Evolutionary conservation across 1,140 invertebrate genomes (phyloP), one percentile per base, ranked within the genome.

Genomic region (Drosophila albomicans): DNA sequence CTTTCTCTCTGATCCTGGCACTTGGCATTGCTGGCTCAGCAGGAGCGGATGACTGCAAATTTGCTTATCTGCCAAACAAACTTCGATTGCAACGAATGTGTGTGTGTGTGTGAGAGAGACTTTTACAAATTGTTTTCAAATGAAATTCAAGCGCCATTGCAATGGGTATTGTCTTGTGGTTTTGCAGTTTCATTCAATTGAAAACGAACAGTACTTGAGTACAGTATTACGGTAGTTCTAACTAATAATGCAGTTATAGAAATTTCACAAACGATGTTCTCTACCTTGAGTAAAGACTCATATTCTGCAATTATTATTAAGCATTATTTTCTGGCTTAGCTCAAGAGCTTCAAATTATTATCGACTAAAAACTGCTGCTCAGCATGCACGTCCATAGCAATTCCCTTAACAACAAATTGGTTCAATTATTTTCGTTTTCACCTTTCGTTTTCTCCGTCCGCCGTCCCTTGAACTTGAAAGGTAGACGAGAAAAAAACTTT

Each of bases 401-500:
- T 72, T 88, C 75, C 73, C 62, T 72, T 48, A 54, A 52, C 75
- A 86, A 85, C 86, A 89, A 89, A 89, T 89, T 89, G 85, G 75
- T 81, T 82, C 85, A 90, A 89, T 89, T 89, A 90, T 82, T 71
- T 71, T 56, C 76, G 56, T 77, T 86, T 82, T 64, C 52, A 15
- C 46, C 48, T 69, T 16, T 28, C 46, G 7, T 20, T 46, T 32
- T 16, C 11, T 15, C 20, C 20, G 20, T 25, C 20, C 20, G 3
- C 20, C 20, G 20, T 25, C 52, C 7, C 43, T 15, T 69, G 28
- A 46, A 56, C 51, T 32, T 52, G 11, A 52, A 63, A 72, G 85
- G 81, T 77, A 90, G 90, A 89, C 85, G 28, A 88, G 84, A 88
- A 89, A 89, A 89, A 89, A 89, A 89, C 86, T 89, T 89, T 89